Conservation (phyloP, 2,888 invertebrate genomes). For the Chymomyza fuscimana region DNA sequence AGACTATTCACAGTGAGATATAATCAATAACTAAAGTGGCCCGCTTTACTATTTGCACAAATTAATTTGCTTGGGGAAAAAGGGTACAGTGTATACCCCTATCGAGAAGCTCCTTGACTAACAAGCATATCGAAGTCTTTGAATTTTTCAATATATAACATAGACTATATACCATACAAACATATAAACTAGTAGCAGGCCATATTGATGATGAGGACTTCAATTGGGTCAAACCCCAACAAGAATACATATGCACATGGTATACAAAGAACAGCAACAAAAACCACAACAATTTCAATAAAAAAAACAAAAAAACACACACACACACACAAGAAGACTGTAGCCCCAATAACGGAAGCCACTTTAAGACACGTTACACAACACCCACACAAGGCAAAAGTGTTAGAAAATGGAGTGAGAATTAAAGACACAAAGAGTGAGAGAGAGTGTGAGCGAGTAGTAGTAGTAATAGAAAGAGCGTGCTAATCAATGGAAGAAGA, state of each 20-base stretch:
- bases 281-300: constrained; percentile 61
- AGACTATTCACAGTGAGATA: too few species aligned
- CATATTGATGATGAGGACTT: constrained; percentile 48
- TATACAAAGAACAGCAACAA: constrained; percentile 7
- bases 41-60: too few species aligned
- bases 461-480: not conserved
- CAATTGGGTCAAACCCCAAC: constrained; percentile 66
- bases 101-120: constrained; percentile 7
- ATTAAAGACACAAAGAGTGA: constrained; percentile 25
- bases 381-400: constrained; percentile 26
- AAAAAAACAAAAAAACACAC: constrained; percentile 34
- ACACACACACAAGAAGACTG: not conserved
- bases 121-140: constrained; percentile 42
- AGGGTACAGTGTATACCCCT: too few species aligned
- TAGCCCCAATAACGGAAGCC: constrained; percentile 60
- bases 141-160: too few species aligned
- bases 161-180: too few species aligned
- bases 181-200: not conserved
- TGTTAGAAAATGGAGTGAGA: constrained; percentile 24
- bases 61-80: too few species aligned
- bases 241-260: constrained; percentile 17
- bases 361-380: constrained; percentile 62
- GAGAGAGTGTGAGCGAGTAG: not conserved
- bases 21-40: too few species aligned
- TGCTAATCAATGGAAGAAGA: not conserved